These are phyloP conservation scores for Maccullochella peelii DNA, from an alignment of 2,113 vertebrate genomes.

Conservation along the genomic window DNA sequence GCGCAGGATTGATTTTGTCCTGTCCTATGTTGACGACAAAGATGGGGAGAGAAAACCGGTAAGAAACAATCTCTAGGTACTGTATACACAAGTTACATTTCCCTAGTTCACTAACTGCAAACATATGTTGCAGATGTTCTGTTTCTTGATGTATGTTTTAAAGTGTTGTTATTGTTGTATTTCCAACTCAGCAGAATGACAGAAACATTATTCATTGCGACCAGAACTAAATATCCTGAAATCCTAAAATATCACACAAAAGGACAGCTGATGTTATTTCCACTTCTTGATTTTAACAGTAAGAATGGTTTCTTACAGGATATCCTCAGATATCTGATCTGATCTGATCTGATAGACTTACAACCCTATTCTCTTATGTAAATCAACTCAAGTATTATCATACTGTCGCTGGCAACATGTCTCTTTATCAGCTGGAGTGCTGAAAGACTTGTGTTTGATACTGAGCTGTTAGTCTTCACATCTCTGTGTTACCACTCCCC, in stretches of 20 bases:
- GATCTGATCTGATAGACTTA: conserved; percentile 4
- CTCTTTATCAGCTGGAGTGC: neutral
- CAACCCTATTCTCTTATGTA: neutral
- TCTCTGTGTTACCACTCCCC: conserved; percentile 30
- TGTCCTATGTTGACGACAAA: conserved; percentile 94
- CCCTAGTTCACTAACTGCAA: neutral
- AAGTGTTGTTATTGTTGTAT: neutral
- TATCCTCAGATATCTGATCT: conserved; percentile 22
- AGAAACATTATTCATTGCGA: too few species aligned
- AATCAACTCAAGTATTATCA: neutral
- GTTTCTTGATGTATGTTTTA: neutral
- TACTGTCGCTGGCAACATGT: neutral
- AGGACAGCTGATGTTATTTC: conserved; percentile 15
- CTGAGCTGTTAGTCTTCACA: conserved; percentile 52
- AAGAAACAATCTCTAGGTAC: conserved; percentile 51
- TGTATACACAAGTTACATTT: neutral
- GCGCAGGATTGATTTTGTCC: conserved; percentile 94
- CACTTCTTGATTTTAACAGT: neutral
- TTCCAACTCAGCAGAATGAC: neutral
- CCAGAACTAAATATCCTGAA: neutral
- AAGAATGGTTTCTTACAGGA: conserved; percentile 26
- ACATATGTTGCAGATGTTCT: neutral
- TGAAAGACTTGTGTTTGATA: conserved; percentile 46
- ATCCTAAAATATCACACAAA: neutral
- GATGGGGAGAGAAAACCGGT: conserved; percentile 91